Evolutionary conservation across 2,797 vertebrate genomes (phyloP).

Genomic region (Phoeniculus purpureus): DNA sequence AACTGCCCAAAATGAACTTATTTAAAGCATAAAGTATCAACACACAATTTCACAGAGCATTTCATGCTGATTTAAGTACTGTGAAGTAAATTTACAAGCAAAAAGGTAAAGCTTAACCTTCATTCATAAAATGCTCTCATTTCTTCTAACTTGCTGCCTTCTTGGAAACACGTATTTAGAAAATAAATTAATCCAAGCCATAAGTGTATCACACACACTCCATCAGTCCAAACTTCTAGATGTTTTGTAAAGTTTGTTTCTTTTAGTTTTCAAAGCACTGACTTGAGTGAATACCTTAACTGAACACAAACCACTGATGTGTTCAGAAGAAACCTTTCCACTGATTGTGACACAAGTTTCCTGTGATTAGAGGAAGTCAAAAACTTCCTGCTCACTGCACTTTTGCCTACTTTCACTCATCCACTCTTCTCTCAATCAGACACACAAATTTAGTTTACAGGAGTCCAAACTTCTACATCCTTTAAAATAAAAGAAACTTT

Average conservation of each 20-base stretch:
- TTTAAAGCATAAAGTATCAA: neutral
- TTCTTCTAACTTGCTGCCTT: neutral
- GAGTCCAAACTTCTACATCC: neutral
- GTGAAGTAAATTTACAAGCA: neutral
- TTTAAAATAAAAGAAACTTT: neutral
- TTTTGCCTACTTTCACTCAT: neutral
- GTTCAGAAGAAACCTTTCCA: neutral
- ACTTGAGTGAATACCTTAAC: neutral
- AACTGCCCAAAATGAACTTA: neutral
- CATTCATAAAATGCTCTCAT: neutral
- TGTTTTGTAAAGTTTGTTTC: neutral
- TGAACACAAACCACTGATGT: neutral
- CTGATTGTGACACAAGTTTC: neutral
- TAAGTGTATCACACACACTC: neutral
- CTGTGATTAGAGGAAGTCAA: neutral
- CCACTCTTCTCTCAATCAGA: neutral
- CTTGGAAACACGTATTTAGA: neutral
- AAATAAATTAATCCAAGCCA: neutral
- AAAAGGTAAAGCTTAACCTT: neutral
- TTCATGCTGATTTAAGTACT: rapidly evolving
- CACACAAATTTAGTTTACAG: neutral
- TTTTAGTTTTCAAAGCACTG: neutral
- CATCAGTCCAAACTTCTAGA: neutral
- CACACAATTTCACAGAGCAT: neutral
- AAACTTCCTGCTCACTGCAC: neutral